Percentiles rank a stretch among this genome's conserved stretches.
These are phyloP conservation scores for Gopherus evgoodei DNA, from an alignment of 2,113 vertebrate genomes.

Conservation along the genomic window DNA sequence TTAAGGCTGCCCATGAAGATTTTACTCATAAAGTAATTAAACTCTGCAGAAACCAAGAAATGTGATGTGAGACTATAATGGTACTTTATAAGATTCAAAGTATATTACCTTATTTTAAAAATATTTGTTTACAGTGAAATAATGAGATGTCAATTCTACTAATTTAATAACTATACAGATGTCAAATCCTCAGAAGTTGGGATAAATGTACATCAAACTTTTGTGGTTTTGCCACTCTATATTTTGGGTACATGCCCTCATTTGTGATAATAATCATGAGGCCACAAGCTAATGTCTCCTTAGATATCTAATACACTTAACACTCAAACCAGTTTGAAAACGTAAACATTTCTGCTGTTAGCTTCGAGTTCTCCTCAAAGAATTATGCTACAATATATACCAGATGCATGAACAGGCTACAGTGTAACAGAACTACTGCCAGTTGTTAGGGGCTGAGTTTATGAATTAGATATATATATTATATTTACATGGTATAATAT, in stretches of 20 bases:
- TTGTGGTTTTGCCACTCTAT: conserved; percentile 46
- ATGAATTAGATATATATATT: background rate
- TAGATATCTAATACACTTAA: conserved; percentile 43
- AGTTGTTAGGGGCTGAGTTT: background rate
- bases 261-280: conserved; percentile 68
- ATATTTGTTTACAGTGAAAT: conserved; percentile 12
- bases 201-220: conserved; percentile 36
- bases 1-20: conserved; percentile 9
- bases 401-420: conserved; percentile 17
- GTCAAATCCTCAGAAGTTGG: background rate
- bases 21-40: conserved; percentile 16
- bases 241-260: conserved; percentile 26
- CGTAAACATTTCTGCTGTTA: conserved; percentile 52
- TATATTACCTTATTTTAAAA: background rate
- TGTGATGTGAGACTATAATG: background rate
- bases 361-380: conserved; percentile 28
- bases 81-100: background rate
- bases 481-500: background rate
- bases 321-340: conserved; percentile 56
- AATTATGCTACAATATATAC: conserved; percentile 10
- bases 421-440: conserved; percentile 14
- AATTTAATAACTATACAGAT: conserved; percentile 32
- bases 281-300: conserved; percentile 40
- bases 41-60: background rate
- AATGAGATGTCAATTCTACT: conserved; percentile 19